phyloP scores from a whole-genome alignment of 2,797 vertebrate genomes.

The Falco cherrug region DNA sequence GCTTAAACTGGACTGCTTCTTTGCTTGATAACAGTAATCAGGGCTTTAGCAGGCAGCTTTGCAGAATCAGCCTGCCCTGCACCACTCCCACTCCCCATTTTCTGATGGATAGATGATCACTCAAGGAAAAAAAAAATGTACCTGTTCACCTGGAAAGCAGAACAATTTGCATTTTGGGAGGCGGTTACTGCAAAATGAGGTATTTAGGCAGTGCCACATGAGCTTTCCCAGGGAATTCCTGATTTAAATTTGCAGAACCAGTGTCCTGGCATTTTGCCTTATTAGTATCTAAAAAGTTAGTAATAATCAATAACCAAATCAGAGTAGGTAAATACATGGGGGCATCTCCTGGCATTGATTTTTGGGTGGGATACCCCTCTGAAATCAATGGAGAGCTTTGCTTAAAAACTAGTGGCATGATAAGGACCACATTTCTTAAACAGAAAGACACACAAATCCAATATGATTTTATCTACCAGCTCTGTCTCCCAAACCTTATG shows the following conservation, averaged over 20 bases:
- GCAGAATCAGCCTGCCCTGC: constrained; percentile 9
- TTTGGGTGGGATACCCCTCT: neutral
- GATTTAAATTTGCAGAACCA: neutral
- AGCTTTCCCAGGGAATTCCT: constrained; percentile 1
- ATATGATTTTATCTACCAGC: neutral
- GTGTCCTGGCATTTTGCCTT: neutral
- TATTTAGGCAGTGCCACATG: neutral
- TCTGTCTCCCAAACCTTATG: neutral
- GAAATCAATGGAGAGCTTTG: constrained; percentile 29
- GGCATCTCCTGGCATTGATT: neutral
- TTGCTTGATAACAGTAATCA: constrained; percentile 62
- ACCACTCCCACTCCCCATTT: constrained; percentile 21
- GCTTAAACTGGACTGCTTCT: constrained; percentile 63
- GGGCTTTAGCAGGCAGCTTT: constrained; percentile 57
- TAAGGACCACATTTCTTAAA: neutral
- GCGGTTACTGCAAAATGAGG: neutral
- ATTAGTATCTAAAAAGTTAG: neutral
- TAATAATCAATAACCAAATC: constrained; percentile 32
- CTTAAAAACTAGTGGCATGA: neutral
- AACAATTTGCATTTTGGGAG: neutral
- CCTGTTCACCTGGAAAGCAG: neutral
- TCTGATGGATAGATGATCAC: neutral
- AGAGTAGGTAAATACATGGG: neutral
- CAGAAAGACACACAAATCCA: constrained; percentile 9
- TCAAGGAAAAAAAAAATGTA: neutral